Percentiles rank a stretch among this genome's conserved stretches.
Conservation (phyloP, 2,113 vertebrate genomes). For the Grammomys dolichurus region DNA sequence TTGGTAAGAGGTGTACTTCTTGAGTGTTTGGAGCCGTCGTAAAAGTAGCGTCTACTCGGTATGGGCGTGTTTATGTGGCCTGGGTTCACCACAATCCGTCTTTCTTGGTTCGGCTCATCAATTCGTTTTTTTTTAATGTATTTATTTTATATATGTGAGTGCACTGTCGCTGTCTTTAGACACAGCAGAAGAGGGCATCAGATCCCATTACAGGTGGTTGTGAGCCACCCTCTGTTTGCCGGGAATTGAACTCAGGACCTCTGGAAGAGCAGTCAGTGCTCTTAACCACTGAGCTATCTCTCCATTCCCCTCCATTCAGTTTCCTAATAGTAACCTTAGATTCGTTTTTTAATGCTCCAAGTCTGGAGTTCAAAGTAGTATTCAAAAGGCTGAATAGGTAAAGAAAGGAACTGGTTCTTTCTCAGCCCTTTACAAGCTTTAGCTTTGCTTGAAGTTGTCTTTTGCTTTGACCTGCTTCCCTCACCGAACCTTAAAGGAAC, state of each 20-base stretch:
- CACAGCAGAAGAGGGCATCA: no score
- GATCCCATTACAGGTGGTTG: no score
- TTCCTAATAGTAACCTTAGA: neutral
- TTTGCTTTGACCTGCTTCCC: neutral
- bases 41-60: neutral
- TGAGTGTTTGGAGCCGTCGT: slow-evolving; percentile 47
- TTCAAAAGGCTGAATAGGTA: neutral
- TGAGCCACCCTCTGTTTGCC: no score
- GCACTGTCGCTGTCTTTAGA: no score
- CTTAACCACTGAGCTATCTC: no score
- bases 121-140: neutral
- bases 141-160: no score
- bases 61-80: neutral
- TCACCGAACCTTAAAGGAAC: neutral
- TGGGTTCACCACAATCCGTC: neutral
- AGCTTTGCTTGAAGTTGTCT: neutral
- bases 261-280: no score
- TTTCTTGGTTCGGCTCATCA: neutral
- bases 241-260: no score
- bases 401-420: neutral
- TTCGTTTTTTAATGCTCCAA: slow-evolving; percentile 56
- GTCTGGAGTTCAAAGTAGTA: neutral
- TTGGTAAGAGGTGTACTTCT: slow-evolving; percentile 47
- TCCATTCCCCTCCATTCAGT: neutral
- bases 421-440: neutral